phyloP scores from a whole-genome alignment of 2,113 vertebrate species.

The Siphamia tubifer region DNA sequence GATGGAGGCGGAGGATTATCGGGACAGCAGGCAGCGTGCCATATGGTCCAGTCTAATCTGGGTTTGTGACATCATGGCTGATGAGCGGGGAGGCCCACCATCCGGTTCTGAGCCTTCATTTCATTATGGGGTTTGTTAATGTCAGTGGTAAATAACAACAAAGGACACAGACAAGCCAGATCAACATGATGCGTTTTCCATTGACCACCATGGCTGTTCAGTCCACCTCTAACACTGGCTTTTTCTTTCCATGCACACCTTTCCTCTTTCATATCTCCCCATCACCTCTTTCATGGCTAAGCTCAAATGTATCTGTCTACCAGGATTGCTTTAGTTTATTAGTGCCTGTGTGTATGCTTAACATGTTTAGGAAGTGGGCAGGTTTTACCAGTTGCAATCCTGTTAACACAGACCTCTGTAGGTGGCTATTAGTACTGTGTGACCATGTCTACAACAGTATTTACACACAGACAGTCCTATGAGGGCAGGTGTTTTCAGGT shows the following conservation, averaged over 20 bases:
- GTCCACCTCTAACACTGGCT: background rate
- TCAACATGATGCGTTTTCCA: background rate
- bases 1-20: constrained; percentile 54
- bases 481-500: constrained; percentile 1
- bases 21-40: constrained; percentile 66
- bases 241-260: background rate
- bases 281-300: background rate
- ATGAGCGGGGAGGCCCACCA: constrained; percentile 49
- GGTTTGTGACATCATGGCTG: constrained; percentile 69
- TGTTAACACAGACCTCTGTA: background rate
- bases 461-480: background rate
- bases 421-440: background rate
- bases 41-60: constrained; percentile 76
- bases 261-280: background rate
- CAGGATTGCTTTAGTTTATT: constrained; percentile 24
- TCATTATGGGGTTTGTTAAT: constrained; percentile 44
- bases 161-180: background rate
- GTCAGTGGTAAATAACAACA: constrained; percentile 60
- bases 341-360: constrained; percentile 12
- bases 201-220: background rate
- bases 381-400: background rate
- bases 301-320: constrained; percentile 11
- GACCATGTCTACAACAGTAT: background rate
- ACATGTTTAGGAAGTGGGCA: constrained; percentile 36
- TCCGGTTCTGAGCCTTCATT: constrained; percentile 41